These are phyloP conservation scores for Sisor rabdophorus DNA, from an alignment of 2,113 vertebrate species.

Conservation along the genomic window DNA sequence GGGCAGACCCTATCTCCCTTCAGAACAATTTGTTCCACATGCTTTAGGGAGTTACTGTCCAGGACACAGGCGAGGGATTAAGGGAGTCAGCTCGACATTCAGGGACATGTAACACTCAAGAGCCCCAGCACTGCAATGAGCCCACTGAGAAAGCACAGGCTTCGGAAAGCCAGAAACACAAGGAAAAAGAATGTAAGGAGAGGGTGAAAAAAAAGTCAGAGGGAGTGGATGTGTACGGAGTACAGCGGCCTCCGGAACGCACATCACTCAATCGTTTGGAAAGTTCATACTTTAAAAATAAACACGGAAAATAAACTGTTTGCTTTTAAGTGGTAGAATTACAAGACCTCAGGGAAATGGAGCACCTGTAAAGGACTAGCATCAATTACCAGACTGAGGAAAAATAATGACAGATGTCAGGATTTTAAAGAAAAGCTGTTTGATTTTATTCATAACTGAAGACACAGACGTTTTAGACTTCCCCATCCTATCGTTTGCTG, in stretches of 20 bases:
- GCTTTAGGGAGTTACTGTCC: constrained; percentile 38
- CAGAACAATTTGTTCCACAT: constrained; percentile 41
- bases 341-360: constrained; percentile 26
- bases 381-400: constrained; percentile 10
- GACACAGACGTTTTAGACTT: neutral
- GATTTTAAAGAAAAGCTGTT: neutral
- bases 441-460: neutral
- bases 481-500: neutral
- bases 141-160: constrained; percentile 55
- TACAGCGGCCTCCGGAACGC: constrained; percentile 20
- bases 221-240: constrained; percentile 12
- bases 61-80: constrained; percentile 44
- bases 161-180: constrained; percentile 1
- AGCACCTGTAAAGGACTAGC: constrained; percentile 41
- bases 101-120: constrained; percentile 63
- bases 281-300: constrained; percentile 52
- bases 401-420: constrained; percentile 6
- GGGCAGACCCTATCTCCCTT: constrained; percentile 36
- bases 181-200: constrained; percentile 15
- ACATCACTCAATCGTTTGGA: constrained; percentile 51
- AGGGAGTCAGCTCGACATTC: constrained; percentile 58
- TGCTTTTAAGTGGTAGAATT: constrained; percentile 51
- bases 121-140: constrained; percentile 58
- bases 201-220: neutral
- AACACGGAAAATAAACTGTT: constrained; percentile 57